These are phyloP conservation scores for Enteromius anoplus DNA, from an alignment of 2,797 vertebrate genomes.

Conservation along the genomic window DNA sequence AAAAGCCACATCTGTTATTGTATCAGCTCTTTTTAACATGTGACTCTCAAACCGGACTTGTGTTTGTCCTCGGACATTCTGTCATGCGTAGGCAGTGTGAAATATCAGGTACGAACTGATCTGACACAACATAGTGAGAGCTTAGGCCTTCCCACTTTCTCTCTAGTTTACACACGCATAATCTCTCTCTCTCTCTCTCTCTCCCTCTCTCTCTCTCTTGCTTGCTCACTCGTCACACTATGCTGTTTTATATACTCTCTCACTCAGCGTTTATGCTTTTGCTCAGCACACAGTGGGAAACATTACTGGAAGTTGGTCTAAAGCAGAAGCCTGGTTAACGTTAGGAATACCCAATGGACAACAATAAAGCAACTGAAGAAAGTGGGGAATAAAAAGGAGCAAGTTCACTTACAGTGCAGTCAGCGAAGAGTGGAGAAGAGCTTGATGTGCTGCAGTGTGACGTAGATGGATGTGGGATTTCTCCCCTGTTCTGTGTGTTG, in stretches of 20 bases:
- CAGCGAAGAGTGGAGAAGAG: slow-evolving; percentile 30
- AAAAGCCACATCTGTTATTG: neutral
- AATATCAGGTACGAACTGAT: slow-evolving; percentile 54
- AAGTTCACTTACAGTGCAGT: neutral
- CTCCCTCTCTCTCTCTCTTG: neutral
- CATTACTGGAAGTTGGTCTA: slow-evolving; percentile 36
- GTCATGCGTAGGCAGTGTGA: slow-evolving; percentile 52
- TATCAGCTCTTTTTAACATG: neutral
- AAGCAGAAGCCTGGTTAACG: slow-evolving; percentile 16
- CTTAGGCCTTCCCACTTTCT: slow-evolving; percentile 43
- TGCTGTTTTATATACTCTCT: slow-evolving; percentile 10
- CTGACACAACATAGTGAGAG: slow-evolving; percentile 44
- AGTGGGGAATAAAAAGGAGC: slow-evolving; percentile 3
- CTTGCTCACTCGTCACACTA: neutral
- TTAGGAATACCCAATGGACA: slow-evolving; percentile 5
- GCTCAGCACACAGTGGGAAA: slow-evolving; percentile 31
- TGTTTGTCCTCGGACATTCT: slow-evolving; percentile 38
- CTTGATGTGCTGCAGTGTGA: slow-evolving; percentile 54
- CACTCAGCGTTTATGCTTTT: slow-evolving; percentile 28
- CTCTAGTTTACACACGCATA: slow-evolving; percentile 27
- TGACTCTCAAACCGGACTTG: slow-evolving; percentile 27
- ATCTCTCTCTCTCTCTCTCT: slow-evolving; percentile 8
- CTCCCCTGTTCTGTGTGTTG: slow-evolving; percentile 45
- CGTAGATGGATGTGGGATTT: slow-evolving; percentile 56
- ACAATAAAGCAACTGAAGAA: neutral